Base-by-base conservation (phyloP, 2,797 vertebrate species). In the Takifugu rubripes region DNA sequence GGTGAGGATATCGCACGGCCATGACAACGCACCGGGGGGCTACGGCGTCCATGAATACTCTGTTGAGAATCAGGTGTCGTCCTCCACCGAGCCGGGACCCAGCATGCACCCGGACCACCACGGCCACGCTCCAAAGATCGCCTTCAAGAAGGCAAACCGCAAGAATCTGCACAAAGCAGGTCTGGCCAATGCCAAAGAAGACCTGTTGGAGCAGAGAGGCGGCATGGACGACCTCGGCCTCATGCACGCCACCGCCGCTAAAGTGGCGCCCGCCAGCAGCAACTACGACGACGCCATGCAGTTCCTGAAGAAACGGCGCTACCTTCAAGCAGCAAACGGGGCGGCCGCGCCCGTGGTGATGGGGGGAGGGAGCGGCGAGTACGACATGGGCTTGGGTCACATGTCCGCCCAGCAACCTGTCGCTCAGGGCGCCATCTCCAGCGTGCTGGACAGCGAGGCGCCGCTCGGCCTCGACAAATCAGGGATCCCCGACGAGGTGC, bases 261-360 rank as follows among this genome's bases (percentile, higher is more conserved):
- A 97, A 81, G 89, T 87, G 5, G 92, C 90, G 71, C 90, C 88
- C 10, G 87, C 90, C 77, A 93, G 88, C 92, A 93, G 92, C 87
- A 97, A 94, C 87, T 98, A 98, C 0, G 95, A 98, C 15, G 96
- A 98, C 56, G 97, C 97, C 91, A 96, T 99, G 95, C 97, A 99
- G 87, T 99, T 99, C 77, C 88, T 98, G 55, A 99, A 99, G 92
- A 99, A 99, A 75, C 91, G 95, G 66, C 93, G 97, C 75, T 99
- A 99, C 83, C 84, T 99, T 64, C 92, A 96, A n/a, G 89, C 93
- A 52, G 90, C 93, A 49, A 93, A 91, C 86, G 93, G 88, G 80
- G 91, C 91, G 82, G 92, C 86, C 68, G 82, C 77, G 0, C 55
- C 29, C 8, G 71, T 56, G 11, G 36, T 2, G 46, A 11, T 59